Base-by-base conservation (phyloP, 2,888 invertebrate genomes). In the Aporophyla nigra region DNA sequence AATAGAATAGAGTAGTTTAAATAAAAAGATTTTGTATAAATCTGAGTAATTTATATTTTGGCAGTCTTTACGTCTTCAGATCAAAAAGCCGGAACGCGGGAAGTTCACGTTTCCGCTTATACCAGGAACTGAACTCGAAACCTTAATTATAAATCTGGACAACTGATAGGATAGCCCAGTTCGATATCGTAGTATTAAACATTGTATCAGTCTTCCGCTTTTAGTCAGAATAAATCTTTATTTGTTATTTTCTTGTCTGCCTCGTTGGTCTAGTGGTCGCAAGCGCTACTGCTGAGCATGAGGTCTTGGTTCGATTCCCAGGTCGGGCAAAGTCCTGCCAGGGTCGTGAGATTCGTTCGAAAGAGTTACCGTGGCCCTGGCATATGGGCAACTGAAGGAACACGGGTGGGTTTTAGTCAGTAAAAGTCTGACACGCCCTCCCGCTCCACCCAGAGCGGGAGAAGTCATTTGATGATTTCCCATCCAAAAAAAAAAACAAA, bases 91-190 rank as follows among this genome's bases (percentile, higher is more conserved):
- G 61, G 69, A 53, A 67, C 46, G 19, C 65, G 59, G 68, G 67
- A 75, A 73, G 76, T 78, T 76, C 71, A 75, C 54, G 61, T 80
- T 76, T 86, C 83, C 86, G 76, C 49, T 82, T 78, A 65, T 78
- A 87, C 80, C 84, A 70, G 87, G 86, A 86, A 87, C 62, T 80
- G 80, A 76, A 67, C 85, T 53, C 27, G 21, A 82, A 83, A 83
- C 79, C 85, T 75, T 54, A 66, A 77, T 85, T 58, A 76, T 33
- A 58, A 78, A 76, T 79, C 77, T 84, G 56, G 56, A 77, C 67
- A 74, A 56, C 58, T 76, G 58, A 80, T 84, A 79, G 74, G 40
- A 53, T 68, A 83, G 46, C 75, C 85, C 40, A 61, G 61, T 83
- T 85, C 74, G n/a, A 73, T 76, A 76, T 74, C 69, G 61, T 53